phyloP scores from a whole-genome alignment of 1,140 invertebrate species.

The Papilio xuthus region DNA sequence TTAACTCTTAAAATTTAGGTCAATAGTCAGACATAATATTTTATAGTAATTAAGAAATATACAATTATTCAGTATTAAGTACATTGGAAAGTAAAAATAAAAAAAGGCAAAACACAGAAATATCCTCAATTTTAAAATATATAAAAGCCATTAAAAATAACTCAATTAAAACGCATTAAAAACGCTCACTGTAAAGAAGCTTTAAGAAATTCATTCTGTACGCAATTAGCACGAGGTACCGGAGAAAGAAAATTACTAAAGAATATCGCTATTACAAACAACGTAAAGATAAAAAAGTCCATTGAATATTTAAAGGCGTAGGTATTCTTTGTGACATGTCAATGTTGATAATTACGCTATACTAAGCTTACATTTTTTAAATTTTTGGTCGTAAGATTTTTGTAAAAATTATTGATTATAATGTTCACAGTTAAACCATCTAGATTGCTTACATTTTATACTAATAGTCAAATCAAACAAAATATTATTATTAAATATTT shows the following conservation, averaged over 20 bases:
- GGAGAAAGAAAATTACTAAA: slow-evolving; percentile 57
- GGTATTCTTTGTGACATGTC: slow-evolving; percentile 7
- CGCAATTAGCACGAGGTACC: slow-evolving; percentile 68
- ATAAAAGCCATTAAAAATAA: neutral
- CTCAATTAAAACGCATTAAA: neutral
- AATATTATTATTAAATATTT: neutral
- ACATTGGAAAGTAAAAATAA: neutral
- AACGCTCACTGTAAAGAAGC: slow-evolving; percentile 43
- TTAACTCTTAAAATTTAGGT: no score
- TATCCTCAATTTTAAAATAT: neutral
- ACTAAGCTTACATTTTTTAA: neutral
- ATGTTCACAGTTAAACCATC: neutral
- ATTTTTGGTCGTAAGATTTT: neutral
- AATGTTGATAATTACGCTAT: neutral
- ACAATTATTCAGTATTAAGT: no score
- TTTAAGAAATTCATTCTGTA: slow-evolving; percentile 54
- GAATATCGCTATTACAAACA: slow-evolving; percentile 58
- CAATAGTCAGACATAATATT: no score
- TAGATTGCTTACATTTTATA: neutral
- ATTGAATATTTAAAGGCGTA: neutral
- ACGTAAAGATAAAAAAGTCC: slow-evolving; percentile 9
- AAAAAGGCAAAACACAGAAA: no score
- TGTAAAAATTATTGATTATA: neutral
- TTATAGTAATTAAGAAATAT: no score
- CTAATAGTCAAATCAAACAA: neutral